Conservation (phyloP, 2,113 vertebrate species). For the Theropithecus gelada region DNA sequence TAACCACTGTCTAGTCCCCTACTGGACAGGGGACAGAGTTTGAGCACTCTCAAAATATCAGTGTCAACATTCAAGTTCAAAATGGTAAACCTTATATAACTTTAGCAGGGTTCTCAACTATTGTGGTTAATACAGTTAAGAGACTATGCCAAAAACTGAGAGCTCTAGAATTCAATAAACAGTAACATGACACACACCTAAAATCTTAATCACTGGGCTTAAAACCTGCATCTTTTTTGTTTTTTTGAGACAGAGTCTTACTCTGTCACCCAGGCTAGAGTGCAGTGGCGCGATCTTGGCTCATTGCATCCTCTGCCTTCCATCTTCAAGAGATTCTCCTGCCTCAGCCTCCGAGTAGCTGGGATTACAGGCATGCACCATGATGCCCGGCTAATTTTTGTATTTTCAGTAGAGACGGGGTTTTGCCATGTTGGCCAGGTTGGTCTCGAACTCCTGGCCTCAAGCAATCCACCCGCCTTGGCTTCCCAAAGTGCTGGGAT, state of each 20-base stretch:
- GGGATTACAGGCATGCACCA: not conserved
- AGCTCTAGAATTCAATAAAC: slow-evolving; percentile 2
- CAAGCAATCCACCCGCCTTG: not conserved
- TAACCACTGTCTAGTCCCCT: not conserved
- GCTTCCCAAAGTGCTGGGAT: not conserved
- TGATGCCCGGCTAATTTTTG: not conserved
- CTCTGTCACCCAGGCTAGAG: not conserved
- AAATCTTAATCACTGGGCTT: not conserved
- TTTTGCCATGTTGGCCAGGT: not conserved
- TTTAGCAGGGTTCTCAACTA: not conserved
- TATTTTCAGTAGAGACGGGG: not conserved
- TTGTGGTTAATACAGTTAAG: not conserved
- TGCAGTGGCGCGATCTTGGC: not conserved
- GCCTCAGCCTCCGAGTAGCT: not conserved
- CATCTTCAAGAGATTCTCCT: not conserved
- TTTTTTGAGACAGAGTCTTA: not conserved
- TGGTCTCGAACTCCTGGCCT: not conserved
- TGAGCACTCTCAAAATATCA: not conserved
- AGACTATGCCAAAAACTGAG: not conserved
- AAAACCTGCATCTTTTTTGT: not conserved
- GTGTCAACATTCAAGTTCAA: not conserved
- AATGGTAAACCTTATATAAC: not conserved
- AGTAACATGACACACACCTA: not conserved
- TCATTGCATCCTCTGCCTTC: not conserved
- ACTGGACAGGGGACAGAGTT: not conserved